Conservation (phyloP, 2,888 invertebrate species). For the Corbicula japonica region DNA sequence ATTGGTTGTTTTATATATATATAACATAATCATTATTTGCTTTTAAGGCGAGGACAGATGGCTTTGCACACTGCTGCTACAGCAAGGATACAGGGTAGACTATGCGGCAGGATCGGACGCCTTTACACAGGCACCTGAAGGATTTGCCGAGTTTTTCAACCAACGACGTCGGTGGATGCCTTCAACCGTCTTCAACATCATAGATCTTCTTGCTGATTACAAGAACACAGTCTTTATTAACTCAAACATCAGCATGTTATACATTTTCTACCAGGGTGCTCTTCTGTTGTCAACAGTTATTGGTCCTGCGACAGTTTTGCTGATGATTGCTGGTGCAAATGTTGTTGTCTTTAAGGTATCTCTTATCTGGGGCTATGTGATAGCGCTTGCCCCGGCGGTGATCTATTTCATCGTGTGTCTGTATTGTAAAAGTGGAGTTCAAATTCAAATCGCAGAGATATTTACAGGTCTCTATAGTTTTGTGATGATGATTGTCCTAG, state of each 20-base stretch:
- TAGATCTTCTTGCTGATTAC: constrained; percentile 89
- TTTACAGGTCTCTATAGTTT: constrained; percentile 81
- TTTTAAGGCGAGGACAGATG: constrained; percentile 82
- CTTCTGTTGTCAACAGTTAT: constrained; percentile 98
- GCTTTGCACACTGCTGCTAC: constrained; percentile 82
- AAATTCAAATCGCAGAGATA: constrained; percentile 80
- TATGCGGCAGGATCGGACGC: constrained; percentile 83
- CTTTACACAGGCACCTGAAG: constrained; percentile 81
- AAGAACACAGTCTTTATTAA: constrained; percentile 97
- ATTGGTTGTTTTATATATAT: too few relatives aligned
- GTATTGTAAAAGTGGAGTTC: constrained; percentile 72
- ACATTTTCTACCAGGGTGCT: constrained; percentile 86
- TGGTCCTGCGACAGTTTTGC: constrained; percentile 87
- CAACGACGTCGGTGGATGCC: constrained; percentile 83
- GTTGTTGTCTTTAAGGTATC: constrained; percentile 76
- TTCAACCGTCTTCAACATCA: constrained; percentile 82
- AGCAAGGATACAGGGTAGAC: constrained; percentile 82
- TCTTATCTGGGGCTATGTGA: constrained; percentile 76
- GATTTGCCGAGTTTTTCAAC: constrained; percentile 82
- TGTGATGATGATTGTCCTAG: constrained; percentile 84
- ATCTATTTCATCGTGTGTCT: constrained; percentile 81
- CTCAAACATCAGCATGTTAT: constrained; percentile 94
- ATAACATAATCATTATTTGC: too few relatives aligned
- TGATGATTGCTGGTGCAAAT: constrained; percentile 85
- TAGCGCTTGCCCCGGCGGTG: constrained; percentile 76